phyloP scores from a whole-genome alignment of 2,113 vertebrate species.

The Chelonoidis abingdonii region DNA sequence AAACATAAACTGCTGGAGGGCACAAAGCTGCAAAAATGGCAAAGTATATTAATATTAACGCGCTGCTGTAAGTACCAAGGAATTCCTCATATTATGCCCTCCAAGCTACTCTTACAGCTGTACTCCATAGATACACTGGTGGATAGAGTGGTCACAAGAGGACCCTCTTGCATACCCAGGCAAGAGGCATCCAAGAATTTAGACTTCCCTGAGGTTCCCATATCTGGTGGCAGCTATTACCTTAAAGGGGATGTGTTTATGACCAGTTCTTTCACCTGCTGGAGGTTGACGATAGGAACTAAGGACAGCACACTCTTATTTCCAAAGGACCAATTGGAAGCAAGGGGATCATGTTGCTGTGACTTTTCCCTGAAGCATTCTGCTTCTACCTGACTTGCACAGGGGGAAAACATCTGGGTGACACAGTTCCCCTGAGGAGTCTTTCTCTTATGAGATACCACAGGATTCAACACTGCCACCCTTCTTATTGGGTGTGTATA shows the following conservation, averaged over 20 bases:
- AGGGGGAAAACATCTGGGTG: neutral
- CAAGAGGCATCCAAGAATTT: rapidly evolving
- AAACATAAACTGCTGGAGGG: neutral
- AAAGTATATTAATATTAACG: neutral
- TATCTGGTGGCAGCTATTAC: neutral
- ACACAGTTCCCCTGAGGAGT: neutral
- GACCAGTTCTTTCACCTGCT: neutral
- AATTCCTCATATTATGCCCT: neutral
- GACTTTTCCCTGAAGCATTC: neutral
- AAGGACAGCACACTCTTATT: neutral
- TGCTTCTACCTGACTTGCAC: neutral
- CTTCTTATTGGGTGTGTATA: neutral
- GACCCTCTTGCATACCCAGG: neutral
- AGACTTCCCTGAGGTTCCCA: neutral
- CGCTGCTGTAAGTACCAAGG: neutral
- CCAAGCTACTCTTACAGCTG: neutral
- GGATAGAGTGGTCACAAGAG: neutral
- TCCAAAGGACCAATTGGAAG: neutral
- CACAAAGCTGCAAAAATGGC: neutral
- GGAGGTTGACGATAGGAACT: neutral
- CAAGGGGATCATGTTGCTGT: neutral
- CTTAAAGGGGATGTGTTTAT: neutral
- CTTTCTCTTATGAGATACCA: neutral
- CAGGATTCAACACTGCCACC: neutral
- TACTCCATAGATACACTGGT: neutral